Evolutionary conservation across 1,140 invertebrate species (phyloP).

Genomic region (Lepidotrigona ventralis): DNA sequence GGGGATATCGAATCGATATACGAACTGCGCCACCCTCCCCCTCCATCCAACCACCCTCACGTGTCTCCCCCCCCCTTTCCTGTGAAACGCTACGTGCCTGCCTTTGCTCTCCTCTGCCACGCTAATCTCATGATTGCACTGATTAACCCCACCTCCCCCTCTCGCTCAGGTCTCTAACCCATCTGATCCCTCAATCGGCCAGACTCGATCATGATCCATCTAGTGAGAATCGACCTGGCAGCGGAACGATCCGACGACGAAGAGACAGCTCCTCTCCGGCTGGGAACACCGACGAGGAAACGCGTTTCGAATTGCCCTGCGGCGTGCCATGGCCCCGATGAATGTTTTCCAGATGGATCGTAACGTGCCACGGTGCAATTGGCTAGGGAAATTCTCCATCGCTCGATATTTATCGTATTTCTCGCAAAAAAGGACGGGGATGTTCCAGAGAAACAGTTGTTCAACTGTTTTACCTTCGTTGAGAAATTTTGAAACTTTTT

Average conservation of each 20-base stretch:
- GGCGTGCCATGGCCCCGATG: neutral
- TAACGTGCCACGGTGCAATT: too few relatives aligned
- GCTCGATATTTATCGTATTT: neutral
- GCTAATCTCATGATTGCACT: constrained; percentile 65
- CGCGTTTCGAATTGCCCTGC: constrained; percentile 1
- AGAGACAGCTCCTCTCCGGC: neutral
- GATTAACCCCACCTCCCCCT: constrained; percentile 53
- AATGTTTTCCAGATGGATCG: neutral
- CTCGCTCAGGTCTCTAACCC: constrained; percentile 15
- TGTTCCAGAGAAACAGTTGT: neutral
- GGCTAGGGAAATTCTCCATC: neutral
- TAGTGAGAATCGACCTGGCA: constrained; percentile 30
- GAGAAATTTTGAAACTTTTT: too few relatives aligned
- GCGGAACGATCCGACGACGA: constrained; percentile 16
- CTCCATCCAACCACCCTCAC: neutral
- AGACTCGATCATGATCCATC: constrained; percentile 48
- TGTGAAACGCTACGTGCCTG: constrained; percentile 47
- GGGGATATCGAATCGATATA: constrained; percentile 60
- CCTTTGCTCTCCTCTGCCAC: constrained; percentile 47
- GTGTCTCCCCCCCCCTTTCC: neutral
- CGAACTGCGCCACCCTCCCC: neutral
- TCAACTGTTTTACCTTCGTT: too few relatives aligned
- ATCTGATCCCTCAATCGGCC: constrained; percentile 46
- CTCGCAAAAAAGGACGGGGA: neutral
- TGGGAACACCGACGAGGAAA: constrained; percentile 1